Base-by-base conservation (phyloP, 2,797 vertebrate species). In the Arrhamphus sclerolepis region DNA sequence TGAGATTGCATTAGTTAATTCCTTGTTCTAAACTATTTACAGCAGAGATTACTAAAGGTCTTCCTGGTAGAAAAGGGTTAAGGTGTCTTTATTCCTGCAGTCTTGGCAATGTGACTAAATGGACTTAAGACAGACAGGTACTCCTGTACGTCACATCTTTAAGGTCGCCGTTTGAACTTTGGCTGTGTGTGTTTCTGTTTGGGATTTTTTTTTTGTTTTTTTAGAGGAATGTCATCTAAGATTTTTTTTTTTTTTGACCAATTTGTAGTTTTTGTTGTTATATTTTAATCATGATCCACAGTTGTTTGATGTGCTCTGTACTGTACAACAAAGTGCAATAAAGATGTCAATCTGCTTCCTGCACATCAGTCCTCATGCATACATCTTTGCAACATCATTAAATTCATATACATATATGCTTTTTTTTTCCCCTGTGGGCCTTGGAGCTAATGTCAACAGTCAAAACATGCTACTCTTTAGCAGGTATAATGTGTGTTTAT, bases 1-100 rank as follows among this genome's bases (percentile, higher is more conserved):
- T 87, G 72, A 89, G 90, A 90, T 89, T 89, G 82, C 85, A 82
- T 56, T 84, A 85, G 83, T 84, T 89, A 93, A 93, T 84, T 89
- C 89, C 86, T 84, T 81, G 80, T 81, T 66, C 89, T 91, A 78
- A 85, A 88, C 91, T 89, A 91, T 93, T 92, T 91, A 90, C 87
- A 83, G 86, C 46, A 26, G 39, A 67, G 89, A 90, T 93, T 91
- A 92, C 66, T 39, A 49, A 84, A 86, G 65, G 77, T 84, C 56
- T 60, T 71, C 74, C 70, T 55, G 28, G 56, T 62, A 46, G 66
- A 68, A 70, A 82, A 28, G 59, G 77, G 80, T 81, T 82, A 88
- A 87, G 75, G 73, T 83, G 78, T 63, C 78, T 84, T 72, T 74
- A 72, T 87, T 81, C 73, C 69, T 63, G 43, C 74, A 46, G 59